Percentiles rank a stretch among this genome's conserved stretches.
phyloP scores from a whole-genome alignment of 64 coral and sea anemone genomes.

The Pocillopora damicornis region DNA sequence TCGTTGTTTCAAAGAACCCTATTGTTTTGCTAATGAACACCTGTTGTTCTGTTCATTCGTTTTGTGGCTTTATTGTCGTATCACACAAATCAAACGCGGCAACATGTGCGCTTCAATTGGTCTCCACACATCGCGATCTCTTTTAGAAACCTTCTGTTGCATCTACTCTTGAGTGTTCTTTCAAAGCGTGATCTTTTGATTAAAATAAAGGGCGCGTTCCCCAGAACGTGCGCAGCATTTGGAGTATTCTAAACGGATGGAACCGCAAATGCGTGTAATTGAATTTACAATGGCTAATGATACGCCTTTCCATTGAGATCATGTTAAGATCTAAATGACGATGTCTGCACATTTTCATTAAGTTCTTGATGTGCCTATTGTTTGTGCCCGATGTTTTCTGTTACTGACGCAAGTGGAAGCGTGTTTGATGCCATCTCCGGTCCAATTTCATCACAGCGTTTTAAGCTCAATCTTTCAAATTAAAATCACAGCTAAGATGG shows the following conservation, averaged over 20 bases:
- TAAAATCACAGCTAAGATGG: background rate
- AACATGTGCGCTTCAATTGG: constrained; percentile 24
- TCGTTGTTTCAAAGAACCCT: background rate
- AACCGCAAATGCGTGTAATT: background rate
- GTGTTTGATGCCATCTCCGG: constrained; percentile 22
- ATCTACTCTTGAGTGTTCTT: background rate
- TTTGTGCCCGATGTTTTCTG: constrained; percentile 17
- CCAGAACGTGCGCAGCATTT: background rate
- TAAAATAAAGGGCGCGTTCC: constrained; percentile 4
- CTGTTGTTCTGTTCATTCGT: constrained; percentile 39
- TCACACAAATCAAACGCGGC: background rate
- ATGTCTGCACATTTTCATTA: constrained; percentile 29
- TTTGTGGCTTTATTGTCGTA: constrained; percentile 53
- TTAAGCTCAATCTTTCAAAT: background rate
- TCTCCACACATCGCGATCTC: background rate
- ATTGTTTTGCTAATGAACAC: constrained; percentile 73
- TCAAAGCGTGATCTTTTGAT: background rate
- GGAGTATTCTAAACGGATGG: constrained; percentile 7
- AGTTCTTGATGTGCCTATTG: background rate
- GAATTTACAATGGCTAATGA: constrained; percentile 7
- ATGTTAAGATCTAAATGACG: constrained; percentile 4
- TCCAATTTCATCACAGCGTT: constrained; percentile 2
- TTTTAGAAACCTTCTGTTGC: background rate
- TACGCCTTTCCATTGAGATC: background rate
- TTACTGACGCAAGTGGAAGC: constrained; percentile 13